Evolutionary conservation across 1,140 invertebrate genomes (phyloP), one percentile per base, ranked within the genome.

Genomic region (Maniola jurtina): DNA sequence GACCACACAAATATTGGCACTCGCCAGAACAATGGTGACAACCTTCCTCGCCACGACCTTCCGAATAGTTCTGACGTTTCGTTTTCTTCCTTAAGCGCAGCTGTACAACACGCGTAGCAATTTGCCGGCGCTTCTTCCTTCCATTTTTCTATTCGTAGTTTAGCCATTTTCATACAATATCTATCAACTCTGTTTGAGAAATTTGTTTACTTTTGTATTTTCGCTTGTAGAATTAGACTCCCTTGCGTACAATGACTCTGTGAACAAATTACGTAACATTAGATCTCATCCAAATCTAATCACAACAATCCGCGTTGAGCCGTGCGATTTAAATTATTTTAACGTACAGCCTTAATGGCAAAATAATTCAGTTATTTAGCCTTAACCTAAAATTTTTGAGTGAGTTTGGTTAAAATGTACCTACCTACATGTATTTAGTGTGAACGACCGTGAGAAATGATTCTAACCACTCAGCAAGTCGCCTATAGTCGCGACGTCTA

Each of bases 1-100:
- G 86, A 64, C 87, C 87, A 90, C 4, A 84, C n/a, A 15, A 84
- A 79, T 61, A 86, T 86, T 10, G 84, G 84, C 6, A 88, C 64
- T 11, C 88, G 79, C 86, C 86, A 90, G 59, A 75, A 72, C 15
- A 90, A 61, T 0, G 88, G 84, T 0, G 83, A 86, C 11, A 87
- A 13, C 33, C 67, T 75, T 40, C 66, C 68, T 7, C 60, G 59
- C 69, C 82, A 88, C 7, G 81, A 85, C 65, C 69, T 81, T 15
- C 75, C 72, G 61, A 90, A 90, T 6, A 72, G 55, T 56, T 84
- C 77, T 47, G 72, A 56, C 5, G 64, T 56, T n/a, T 76, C 79
- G 38, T 83, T 76, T 67, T 72, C 76, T 61, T 79, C 74, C 35
- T 73, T 75, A 2, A 85, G 70, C 0, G 71, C 40, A 5, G 76